Percentiles rank a stretch among this genome's conserved stretches.
Conservation (phyloP, 2,888 invertebrate species). For the Rhimphoctona megacephalus region DNA sequence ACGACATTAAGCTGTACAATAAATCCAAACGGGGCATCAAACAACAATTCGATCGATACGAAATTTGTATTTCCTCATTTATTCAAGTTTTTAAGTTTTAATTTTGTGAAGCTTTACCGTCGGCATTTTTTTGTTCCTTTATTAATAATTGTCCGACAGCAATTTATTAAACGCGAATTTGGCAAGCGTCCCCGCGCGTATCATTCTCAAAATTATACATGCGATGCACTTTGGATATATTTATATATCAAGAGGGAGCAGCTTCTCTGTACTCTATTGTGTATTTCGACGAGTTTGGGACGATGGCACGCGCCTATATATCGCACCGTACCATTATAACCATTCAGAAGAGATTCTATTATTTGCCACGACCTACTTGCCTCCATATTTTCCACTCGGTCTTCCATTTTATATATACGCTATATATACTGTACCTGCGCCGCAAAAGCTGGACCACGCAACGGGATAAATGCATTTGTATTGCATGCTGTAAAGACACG, state of each 20-base stretch:
- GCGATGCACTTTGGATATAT: background rate
- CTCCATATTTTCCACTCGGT: constrained; percentile 62
- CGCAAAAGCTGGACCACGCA: constrained; percentile 59
- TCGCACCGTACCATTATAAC: constrained; percentile 45
- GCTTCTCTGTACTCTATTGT: constrained; percentile 35
- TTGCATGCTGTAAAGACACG: constrained; percentile 48
- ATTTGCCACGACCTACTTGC: constrained; percentile 67
- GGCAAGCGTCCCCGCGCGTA: constrained; percentile 14
- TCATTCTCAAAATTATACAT: background rate
- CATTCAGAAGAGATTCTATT: constrained; percentile 68
- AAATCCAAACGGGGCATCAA: no score
- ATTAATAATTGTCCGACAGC: constrained; percentile 13
- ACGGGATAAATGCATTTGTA: constrained; percentile 41
- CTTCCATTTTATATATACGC: constrained; percentile 11
- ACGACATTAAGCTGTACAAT: no score
- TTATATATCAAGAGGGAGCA: background rate
- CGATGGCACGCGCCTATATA: constrained; percentile 57
- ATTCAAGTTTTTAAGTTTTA: background rate
- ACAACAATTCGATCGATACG: background rate
- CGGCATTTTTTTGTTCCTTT: background rate
- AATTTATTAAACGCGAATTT: constrained; percentile 27
- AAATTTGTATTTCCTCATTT: background rate
- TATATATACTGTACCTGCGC: constrained; percentile 19
- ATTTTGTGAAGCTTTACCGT: background rate
- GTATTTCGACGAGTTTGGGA: constrained; percentile 45